Evolutionary conservation across 2,888 invertebrate species (phyloP).

Genomic region (Lasioglossum villosulum): DNA sequence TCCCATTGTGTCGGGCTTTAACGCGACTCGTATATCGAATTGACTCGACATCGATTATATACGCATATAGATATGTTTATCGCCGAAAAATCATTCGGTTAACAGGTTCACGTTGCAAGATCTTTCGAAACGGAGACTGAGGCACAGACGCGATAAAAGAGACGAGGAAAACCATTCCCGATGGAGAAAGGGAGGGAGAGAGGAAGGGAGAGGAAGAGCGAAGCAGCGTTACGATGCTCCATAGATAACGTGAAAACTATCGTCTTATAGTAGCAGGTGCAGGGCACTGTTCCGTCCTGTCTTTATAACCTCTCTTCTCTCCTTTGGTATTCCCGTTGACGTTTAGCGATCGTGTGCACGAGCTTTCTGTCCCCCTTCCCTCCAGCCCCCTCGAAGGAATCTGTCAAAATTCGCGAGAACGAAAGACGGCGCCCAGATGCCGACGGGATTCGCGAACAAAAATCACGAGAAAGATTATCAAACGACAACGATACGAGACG

Average conservation of each 20-base stretch:
- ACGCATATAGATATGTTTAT: background rate
- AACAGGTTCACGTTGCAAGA: slow-evolving; percentile 29
- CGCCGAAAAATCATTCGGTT: background rate
- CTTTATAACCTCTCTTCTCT: slow-evolving; percentile 64
- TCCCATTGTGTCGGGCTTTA: background rate
- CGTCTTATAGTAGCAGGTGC: slow-evolving; percentile 64
- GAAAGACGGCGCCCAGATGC: background rate
- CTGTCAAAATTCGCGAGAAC: background rate
- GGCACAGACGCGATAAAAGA: slow-evolving; percentile 4
- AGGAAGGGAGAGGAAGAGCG: background rate
- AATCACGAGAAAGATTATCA: slow-evolving; percentile 26
- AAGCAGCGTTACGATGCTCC: slow-evolving; percentile 19
- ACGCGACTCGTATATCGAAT: background rate
- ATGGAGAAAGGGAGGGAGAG: background rate
- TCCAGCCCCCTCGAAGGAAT: background rate
- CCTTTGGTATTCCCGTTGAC: slow-evolving; percentile 39
- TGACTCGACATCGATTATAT: background rate
- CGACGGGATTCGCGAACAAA: background rate
- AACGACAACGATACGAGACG: slow-evolving; percentile 32
- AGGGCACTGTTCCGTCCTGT: slow-evolving; percentile 58
- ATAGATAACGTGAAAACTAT: slow-evolving; percentile 43
- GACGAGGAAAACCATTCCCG: background rate
- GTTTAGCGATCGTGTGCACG: slow-evolving; percentile 21
- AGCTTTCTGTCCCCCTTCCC: background rate
- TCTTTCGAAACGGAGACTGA: background rate